A percentile compares a stretch with the other conserved stretches of the same genome.
These are phyloP conservation scores for Polyergus mexicanus DNA, from an alignment of 1,140 invertebrate genomes.

Conservation along the genomic window DNA sequence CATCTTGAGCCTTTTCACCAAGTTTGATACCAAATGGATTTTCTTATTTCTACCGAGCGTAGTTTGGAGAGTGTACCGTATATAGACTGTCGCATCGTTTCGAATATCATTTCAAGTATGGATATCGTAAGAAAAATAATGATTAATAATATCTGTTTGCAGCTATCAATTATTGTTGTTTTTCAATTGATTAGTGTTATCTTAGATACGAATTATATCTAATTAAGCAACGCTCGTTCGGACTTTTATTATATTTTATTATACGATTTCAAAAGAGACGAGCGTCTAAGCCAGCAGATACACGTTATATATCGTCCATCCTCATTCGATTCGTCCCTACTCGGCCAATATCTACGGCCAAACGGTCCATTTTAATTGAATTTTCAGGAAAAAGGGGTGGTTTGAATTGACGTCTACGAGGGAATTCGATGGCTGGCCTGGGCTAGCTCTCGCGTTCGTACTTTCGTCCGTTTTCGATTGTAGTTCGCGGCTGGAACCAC, in stretches of 20 bases:
- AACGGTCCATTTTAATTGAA: slow-evolving; percentile 80
- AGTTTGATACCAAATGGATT: slow-evolving; percentile 71
- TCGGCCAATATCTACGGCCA: slow-evolving; percentile 70
- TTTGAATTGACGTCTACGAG: slow-evolving; percentile 68
- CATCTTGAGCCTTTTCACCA: slow-evolving; percentile 66
- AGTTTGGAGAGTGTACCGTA: not conserved
- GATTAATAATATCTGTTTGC: not conserved
- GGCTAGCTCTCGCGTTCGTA: slow-evolving; percentile 61
- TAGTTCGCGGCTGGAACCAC: slow-evolving; percentile 67
- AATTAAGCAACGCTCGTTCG: not conserved
- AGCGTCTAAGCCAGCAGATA: not conserved
- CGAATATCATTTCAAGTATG: no score
- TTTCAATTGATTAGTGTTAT: not conserved
- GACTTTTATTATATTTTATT: not conserved
- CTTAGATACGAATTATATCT: not conserved
- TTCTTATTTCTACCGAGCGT: slow-evolving; percentile 34
- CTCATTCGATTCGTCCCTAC: slow-evolving; percentile 43
- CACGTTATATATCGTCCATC: slow-evolving; percentile 39
- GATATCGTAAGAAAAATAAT: not conserved
- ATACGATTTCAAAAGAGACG: not conserved
- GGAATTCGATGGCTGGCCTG: slow-evolving; percentile 49
- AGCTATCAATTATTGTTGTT: not conserved
- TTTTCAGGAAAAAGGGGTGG: slow-evolving; percentile 74
- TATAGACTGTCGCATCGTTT: no score
- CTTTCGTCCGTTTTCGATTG: slow-evolving; percentile 63